These are phyloP conservation scores for Chrysocyon brachyurus DNA, from an alignment of 2,797 vertebrate species.

Conservation along the genomic window DNA sequence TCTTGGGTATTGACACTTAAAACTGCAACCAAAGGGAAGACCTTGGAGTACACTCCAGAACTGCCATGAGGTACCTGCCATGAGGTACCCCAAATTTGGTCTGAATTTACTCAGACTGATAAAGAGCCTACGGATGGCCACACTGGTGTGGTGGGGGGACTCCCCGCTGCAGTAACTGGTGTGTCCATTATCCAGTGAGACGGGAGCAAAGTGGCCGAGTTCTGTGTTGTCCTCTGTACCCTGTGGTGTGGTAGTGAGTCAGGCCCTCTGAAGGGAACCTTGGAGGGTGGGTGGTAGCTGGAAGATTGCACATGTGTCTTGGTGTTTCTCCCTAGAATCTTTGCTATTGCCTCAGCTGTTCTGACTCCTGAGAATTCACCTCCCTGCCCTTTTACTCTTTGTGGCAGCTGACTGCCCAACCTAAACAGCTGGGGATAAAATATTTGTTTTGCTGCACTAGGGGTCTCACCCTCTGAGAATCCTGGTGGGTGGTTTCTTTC, in stretches of 20 bases:
- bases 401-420: background rate
- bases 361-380: background rate
- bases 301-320: background rate
- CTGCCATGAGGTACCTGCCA: background rate
- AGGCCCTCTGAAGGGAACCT: background rate
- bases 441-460: background rate
- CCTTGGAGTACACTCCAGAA: background rate
- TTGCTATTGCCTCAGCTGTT: background rate
- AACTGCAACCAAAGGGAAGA: background rate
- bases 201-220: background rate
- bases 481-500: background rate
- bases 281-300: background rate
- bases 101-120: background rate
- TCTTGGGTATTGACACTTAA: background rate
- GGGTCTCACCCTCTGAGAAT: background rate
- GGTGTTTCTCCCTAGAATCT: background rate
- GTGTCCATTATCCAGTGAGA: background rate
- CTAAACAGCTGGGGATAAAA: background rate
- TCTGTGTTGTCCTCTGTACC: background rate
- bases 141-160: accelerated
- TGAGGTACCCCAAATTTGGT: too few species aligned
- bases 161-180: constrained; percentile 62
- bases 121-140: background rate
- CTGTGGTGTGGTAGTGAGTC: background rate
- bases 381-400: background rate